Percentiles rank a stretch among this genome's conserved stretches.
These are phyloP conservation scores for Digitonthophagus gazella DNA, from an alignment of 2,888 invertebrate species.

Conservation along the genomic window DNA sequence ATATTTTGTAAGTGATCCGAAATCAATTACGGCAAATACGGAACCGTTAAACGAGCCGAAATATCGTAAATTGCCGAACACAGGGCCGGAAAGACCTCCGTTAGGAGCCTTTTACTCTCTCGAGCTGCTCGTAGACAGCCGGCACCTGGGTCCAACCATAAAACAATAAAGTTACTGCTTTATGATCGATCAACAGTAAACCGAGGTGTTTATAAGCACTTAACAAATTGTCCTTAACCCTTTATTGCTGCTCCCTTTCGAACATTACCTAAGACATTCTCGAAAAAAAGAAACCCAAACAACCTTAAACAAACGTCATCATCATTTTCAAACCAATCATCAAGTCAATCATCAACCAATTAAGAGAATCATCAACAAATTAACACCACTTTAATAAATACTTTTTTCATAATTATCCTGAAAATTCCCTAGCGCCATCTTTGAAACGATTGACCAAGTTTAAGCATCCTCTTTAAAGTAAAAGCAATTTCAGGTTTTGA, in stretches of 20 bases:
- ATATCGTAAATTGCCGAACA: neutral
- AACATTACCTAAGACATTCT: neutral
- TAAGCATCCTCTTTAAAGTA: neutral
- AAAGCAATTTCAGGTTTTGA: neutral
- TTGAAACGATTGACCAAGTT: neutral
- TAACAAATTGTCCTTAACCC: conserved; percentile 44
- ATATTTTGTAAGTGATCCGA: too few relatives aligned
- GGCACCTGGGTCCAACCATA: conserved; percentile 46
- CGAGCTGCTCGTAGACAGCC: conserved; percentile 46
- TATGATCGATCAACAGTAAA: conserved; percentile 51
- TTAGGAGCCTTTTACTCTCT: neutral
- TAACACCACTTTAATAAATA: neutral
- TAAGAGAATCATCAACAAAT: neutral
- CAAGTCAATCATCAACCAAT: too few relatives aligned
- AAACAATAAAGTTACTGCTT: conserved; percentile 49
- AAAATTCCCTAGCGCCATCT: conserved; percentile 18
- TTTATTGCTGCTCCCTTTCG: conserved; percentile 10
- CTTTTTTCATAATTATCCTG: neutral
- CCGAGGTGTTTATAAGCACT: conserved; percentile 49
- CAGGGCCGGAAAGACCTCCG: neutral
- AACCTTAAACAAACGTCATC: neutral
- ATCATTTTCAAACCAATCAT: too few relatives aligned
- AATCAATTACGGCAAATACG: too few relatives aligned
- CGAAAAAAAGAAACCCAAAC: neutral
- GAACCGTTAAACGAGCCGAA: too few relatives aligned